A percentile compares a stretch with the other conserved stretches of the same genome.
phyloP scores from a whole-genome alignment of 2,113 vertebrate genomes.

The Osmerus mordax region DNA sequence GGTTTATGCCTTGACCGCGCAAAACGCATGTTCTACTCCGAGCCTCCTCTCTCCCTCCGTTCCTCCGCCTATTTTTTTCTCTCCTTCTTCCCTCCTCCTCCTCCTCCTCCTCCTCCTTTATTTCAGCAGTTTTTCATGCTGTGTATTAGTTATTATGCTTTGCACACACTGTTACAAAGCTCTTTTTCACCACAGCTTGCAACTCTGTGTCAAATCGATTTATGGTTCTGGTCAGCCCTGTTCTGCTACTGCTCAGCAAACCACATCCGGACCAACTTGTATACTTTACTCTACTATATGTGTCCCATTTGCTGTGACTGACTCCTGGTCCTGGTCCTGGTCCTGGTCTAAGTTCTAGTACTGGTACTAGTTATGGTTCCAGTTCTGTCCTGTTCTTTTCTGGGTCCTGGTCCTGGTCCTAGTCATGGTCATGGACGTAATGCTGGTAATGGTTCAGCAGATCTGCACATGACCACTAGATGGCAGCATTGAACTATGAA shows the following conservation, averaged over 20 bases:
- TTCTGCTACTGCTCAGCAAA: constrained; percentile 27
- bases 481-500: constrained; percentile 66
- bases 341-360: not conserved
- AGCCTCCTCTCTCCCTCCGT: not conserved
- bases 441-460: not conserved
- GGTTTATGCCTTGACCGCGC: constrained; percentile 20
- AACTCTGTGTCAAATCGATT: constrained; percentile 42
- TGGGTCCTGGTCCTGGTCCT: not conserved
- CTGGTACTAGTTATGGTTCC: not conserved
- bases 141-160: not conserved
- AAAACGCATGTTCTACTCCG: constrained; percentile 1
- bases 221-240: constrained; percentile 29
- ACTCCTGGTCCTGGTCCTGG: not conserved
- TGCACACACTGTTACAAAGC: constrained; percentile 21
- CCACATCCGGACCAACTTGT: too few relatives aligned
- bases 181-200: constrained; percentile 38
- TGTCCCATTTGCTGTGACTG: constrained; percentile 15
- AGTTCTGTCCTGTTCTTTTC: too few relatives aligned
- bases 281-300: constrained; percentile 16
- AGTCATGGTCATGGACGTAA: not conserved
- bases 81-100: not conserved
- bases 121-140: constrained; percentile 33
- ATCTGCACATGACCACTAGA: constrained; percentile 54
- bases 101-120: not conserved
- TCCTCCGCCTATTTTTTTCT: too few relatives aligned